phyloP scores from a whole-genome alignment of 2,113 vertebrate species.

The Dunckerocampus dactyliophorus region DNA sequence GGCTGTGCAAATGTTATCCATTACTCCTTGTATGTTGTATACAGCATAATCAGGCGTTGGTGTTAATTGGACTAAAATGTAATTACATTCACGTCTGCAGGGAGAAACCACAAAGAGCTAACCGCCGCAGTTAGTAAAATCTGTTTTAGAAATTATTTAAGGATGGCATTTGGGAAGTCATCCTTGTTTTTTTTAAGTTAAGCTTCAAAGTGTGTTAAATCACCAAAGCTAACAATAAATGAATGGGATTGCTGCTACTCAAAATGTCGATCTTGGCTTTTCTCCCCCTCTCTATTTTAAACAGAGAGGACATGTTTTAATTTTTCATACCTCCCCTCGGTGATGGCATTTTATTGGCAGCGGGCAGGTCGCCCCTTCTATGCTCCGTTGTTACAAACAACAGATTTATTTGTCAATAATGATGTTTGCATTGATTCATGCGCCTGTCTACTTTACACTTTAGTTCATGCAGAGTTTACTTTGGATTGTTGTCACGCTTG shows the following conservation, averaged over 20 bases:
- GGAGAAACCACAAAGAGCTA: not conserved
- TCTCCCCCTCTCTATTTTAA: conserved; percentile 1
- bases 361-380: not conserved
- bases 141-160: not conserved
- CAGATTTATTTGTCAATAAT: not conserved
- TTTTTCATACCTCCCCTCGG: conserved; percentile 52
- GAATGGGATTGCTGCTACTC: conserved; percentile 25
- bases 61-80: not conserved
- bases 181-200: not conserved
- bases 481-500: not conserved
- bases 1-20: not conserved
- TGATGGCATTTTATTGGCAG: conserved; percentile 42
- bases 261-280: conserved; percentile 14
- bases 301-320: conserved; percentile 44
- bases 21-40: not conserved
- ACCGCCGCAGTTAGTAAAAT: not conserved
- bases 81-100: not conserved
- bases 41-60: not conserved
- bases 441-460: not conserved
- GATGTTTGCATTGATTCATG: not conserved
- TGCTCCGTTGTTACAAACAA: not conserved
- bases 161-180: not conserved
- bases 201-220: not conserved
- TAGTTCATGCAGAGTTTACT: not conserved
- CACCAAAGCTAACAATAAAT: conserved; percentile 39